Evolutionary conservation across 1,140 invertebrate genomes (phyloP).

Genomic region (Chymomyza costata): DNA sequence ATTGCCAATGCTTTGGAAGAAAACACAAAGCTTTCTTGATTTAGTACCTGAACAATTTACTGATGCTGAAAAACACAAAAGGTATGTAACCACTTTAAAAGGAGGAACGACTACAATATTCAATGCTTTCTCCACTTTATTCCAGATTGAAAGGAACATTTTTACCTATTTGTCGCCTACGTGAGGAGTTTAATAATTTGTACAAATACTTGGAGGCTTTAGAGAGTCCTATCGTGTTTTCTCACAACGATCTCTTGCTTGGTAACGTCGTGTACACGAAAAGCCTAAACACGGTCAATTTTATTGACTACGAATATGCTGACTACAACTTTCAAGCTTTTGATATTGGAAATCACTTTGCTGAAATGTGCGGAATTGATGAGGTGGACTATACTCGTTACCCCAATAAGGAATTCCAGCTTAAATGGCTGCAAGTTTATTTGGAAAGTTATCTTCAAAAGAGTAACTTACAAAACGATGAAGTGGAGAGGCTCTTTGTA

Average conservation of each 20-base stretch:
- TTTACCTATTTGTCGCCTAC: slow-evolving; percentile 80
- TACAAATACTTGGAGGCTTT: slow-evolving; percentile 81
- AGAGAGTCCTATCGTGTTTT: slow-evolving; percentile 91
- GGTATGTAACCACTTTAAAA: slow-evolving; percentile 72
- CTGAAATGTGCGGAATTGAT: slow-evolving; percentile 95
- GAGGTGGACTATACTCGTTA: slow-evolving; percentile 86
- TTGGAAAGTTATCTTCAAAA: slow-evolving; percentile 79
- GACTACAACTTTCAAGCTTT: slow-evolving; percentile 95
- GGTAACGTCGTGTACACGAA: slow-evolving; percentile 93
- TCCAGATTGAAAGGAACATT: slow-evolving; percentile 83
- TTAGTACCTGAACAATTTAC: slow-evolving; percentile 82
- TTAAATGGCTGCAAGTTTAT: slow-evolving; percentile 88
- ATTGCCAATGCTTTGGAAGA: slow-evolving; percentile 84
- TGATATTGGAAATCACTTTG: slow-evolving; percentile 99
- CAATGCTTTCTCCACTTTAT: background rate
- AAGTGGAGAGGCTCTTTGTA: slow-evolving; percentile 83
- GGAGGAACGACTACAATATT: background rate
- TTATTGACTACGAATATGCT: slow-evolving; percentile 99
- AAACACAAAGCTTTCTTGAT: slow-evolving; percentile 84
- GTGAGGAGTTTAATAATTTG: slow-evolving; percentile 83
- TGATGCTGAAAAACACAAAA: slow-evolving; percentile 79
- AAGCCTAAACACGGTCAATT: slow-evolving; percentile 84
- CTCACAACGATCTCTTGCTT: slow-evolving; percentile 97
- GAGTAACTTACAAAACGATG: slow-evolving; percentile 76
- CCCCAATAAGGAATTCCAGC: slow-evolving; percentile 87